Base-by-base conservation (phyloP, 2,888 invertebrate genomes). In the Netelia melanura region DNA sequence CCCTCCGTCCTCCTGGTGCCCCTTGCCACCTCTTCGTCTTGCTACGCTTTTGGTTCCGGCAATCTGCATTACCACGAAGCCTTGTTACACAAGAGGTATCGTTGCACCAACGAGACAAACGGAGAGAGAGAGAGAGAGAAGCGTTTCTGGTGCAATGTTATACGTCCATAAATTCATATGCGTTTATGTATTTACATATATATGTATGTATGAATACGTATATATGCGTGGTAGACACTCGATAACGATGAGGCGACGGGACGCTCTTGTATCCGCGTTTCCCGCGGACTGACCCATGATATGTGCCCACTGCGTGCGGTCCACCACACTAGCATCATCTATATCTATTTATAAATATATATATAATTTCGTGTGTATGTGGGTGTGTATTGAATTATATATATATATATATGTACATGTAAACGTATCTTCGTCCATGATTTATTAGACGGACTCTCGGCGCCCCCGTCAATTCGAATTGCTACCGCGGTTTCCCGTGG, bases 371-470 rank as follows among this genome's bases (percentile, higher is more conserved):
- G 17, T 71, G 2, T 30, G 23, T 23, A 23, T 61, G 61, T 25
- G 21, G 23, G 44, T 71, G 30, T 52, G 14, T n/a, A 9, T 30
- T 30, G 30, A 30, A 30, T 30, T 30, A 30, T 30, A 30, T 30
- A 5, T 30, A 30, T 30, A 30, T 30, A 5, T 17, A 17, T 56
- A 17, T 56, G 56, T 21, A 9, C 17, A 21, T 79, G 70, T 70
- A 77, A 25, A 30, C 23, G 85, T 83, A 86, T 85, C 84, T 81
- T 70, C 71, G 80, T 74, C 67, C 81, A 83, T 89, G 88, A 89
- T 89, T 89, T 89, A 89, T 88, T 87, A 85, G 88, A 84, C 87
- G 79, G 67, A 79, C 61, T 83, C 68, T 70, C 75, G 84, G 84
- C 81, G 79, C 82, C 61, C 78, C 70, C 78, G 80, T 85, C 83